phyloP scores from a whole-genome alignment of 2,888 invertebrate genomes.

The Athetis lepigone region DNA sequence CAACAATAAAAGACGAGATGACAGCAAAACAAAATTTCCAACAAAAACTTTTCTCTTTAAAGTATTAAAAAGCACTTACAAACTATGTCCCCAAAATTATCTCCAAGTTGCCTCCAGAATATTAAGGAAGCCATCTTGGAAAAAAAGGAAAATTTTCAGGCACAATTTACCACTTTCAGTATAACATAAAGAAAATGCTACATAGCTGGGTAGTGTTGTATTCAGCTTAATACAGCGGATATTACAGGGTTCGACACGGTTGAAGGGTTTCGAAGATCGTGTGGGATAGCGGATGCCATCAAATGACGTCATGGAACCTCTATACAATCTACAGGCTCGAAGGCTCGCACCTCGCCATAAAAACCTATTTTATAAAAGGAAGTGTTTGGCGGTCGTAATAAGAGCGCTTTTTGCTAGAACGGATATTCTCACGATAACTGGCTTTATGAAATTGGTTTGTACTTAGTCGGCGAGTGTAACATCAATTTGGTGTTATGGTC shows the following conservation, averaged over 20 bases:
- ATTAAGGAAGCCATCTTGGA: background rate
- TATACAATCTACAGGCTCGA: constrained; percentile 58
- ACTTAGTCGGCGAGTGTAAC: constrained; percentile 9
- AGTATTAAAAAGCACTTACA: background rate
- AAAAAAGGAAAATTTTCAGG: background rate
- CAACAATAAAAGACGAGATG: background rate
- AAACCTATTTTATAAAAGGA: constrained; percentile 55
- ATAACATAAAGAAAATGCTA: constrained; percentile 18
- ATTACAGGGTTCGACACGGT: constrained; percentile 53
- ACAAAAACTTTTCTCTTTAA: background rate
- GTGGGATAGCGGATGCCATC: constrained; percentile 54
- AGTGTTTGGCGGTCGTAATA: constrained; percentile 35
- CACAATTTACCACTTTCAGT: background rate
- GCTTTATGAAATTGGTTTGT: constrained; percentile 35
- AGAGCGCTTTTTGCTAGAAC: constrained; percentile 21
- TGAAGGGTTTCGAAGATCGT: constrained; percentile 49
- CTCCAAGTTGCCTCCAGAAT: background rate
- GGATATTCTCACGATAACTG: constrained; percentile 37
- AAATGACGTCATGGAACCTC: constrained; percentile 50
- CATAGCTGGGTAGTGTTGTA: constrained; percentile 9
- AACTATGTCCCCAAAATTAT: constrained; percentile 1
- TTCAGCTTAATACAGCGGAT: constrained; percentile 54
- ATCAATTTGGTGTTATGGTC: constrained; percentile 30
- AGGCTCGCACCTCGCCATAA: constrained; percentile 55
- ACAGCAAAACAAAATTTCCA: background rate